Base-by-base conservation (phyloP, 2,888 invertebrate genomes). In the Spilosoma lubricipeda region DNA sequence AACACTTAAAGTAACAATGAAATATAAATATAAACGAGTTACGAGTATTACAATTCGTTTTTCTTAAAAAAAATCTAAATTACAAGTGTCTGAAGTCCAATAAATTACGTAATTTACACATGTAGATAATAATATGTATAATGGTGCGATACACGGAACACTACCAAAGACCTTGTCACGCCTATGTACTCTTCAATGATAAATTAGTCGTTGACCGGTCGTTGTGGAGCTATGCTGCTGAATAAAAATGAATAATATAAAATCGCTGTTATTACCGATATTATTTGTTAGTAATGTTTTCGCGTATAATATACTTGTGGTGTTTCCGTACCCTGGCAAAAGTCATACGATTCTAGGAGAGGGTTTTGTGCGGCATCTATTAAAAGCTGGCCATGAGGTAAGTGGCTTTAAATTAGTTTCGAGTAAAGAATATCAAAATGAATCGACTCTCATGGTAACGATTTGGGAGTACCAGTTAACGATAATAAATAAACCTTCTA, bases 351-450 rank as follows among this genome's bases (percentile, higher is more conserved):
- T 85, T 56, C 78, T 90, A 42, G 90, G 86, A 23, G 80, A 86
- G 30, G 90, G 88, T n/a, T 85, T 82, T 59, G 87, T 89, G 5
- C 83, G 80, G 18, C 81, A 86, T 82, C 78, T 91, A 5, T 39
- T 89, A 48, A 79, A 83, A 0, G 90, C 89, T 72, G 90, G 89
- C 1, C 89, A 90, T 82, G 85, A 90, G 85, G 90, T 90, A 20
- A 63, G 33, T 66, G 20, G 3, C 27, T 59, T 27, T 59, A n/a
- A 52, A 23, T 27, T 59, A 59, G 27, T 0, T 27, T 59, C 27
- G 56, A 3, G 8, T 56, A 2, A 56, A n/a, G 9, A 56, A 56
- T 56, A n/a, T 56, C 2, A 20, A n/a, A 23, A 56, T n/a, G n/a
- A 56, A 39, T 39, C 7, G 8, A 39, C 3, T 20, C 1, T 48